Base-by-base conservation (phyloP, 2,113 vertebrate species). In the Siniperca chuatsi region DNA sequence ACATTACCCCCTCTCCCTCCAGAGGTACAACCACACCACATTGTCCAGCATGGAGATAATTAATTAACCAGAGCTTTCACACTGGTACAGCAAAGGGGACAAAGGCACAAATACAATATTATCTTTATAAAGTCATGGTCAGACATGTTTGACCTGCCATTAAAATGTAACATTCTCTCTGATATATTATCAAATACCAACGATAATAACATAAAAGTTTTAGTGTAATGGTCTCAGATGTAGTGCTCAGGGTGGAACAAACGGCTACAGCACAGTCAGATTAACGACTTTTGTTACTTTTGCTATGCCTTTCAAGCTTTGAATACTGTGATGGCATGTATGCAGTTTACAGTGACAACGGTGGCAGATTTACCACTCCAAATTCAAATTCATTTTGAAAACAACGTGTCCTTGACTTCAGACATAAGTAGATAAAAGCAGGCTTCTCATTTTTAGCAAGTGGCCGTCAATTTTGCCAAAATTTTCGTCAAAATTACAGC, bases 1-100 rank as follows among this genome's bases (percentile, higher is more conserved):
- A 91, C 82, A 81, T 91, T 89, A 87, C 66, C 58, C 57, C 70
- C 48, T 55, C 85, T 84, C 57, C 35, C 73, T 87, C 62, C 48
- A 82, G 77, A 68, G 69, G 68, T 29, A 79, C 73, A 62, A 46
- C 64, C 42, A 76, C 52, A 33, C 85, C 80, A 88, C 78, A 55
- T 40, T 77, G 88, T 79, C 75, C 89, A 72, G 75, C 37, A 16
- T 18, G 61, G 48, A 54, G 78, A 82, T 77, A 81, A 88, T 89
- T 79, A 65, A 93, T 89, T 83, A 84, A 76, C 7, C 69, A 48
- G 55, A 62, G 66, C 55, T 68, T 68, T 79, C 69, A 73, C 35
- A 25, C 11, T 29, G 37, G 8, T 55, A 75, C 66, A 75, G 71
- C 79, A 81, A 75, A 84, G 20, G 58, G 61, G 66, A 84, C 58